These are phyloP conservation scores for Smutsia temminckii DNA, from an alignment of 2,797 vertebrate genomes.

Conservation along the genomic window DNA sequence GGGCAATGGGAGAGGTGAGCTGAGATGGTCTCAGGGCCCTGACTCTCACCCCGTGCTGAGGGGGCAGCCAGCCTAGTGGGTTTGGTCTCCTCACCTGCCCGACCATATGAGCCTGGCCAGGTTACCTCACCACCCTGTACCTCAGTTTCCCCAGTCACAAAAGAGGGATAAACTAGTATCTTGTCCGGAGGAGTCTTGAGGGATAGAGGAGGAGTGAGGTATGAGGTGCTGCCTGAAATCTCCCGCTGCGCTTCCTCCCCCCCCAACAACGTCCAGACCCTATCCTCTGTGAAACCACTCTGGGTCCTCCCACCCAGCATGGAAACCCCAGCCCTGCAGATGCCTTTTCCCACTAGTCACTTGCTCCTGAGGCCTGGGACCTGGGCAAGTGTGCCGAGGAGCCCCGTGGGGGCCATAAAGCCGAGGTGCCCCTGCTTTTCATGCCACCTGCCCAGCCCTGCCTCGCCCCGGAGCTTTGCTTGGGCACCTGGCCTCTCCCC, in stretches of 20 bases:
- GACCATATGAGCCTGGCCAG: too few relatives aligned
- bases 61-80: neutral
- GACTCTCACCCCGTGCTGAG: neutral
- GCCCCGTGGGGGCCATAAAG: too few relatives aligned
- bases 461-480: neutral
- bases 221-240: neutral
- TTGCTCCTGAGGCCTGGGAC: neutral
- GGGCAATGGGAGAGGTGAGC: neutral
- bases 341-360: neutral
- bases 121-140: too few relatives aligned
- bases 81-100: neutral
- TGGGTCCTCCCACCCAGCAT: neutral
- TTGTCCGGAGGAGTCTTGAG: neutral
- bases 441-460: neutral
- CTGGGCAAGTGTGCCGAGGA: too few relatives aligned
- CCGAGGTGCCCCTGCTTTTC: too few relatives aligned
- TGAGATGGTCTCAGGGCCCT: neutral
- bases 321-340: too few relatives aligned
- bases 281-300: conserved; percentile 89
- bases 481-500: neutral
- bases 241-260: neutral
- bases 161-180: neutral
- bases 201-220: neutral
- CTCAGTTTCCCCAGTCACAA: neutral
- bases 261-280: neutral